A percentile compares a stretch with the other conserved stretches of the same genome.
Evolutionary conservation across 2,797 vertebrate genomes (phyloP).

Genomic region (Lophotriccus pileatus): DNA sequence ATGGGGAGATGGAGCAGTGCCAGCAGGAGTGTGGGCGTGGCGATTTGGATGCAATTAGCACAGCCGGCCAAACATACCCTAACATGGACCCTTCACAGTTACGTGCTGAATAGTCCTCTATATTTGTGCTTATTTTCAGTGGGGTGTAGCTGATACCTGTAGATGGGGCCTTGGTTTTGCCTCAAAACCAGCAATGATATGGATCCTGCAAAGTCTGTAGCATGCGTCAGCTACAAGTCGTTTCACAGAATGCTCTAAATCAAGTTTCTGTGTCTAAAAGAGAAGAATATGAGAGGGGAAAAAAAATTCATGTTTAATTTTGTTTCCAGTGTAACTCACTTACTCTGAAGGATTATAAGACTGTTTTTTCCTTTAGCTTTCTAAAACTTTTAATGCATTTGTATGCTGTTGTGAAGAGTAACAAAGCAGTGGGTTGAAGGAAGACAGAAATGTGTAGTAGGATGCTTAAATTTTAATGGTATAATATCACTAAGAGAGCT

Average conservation of each 20-base stretch:
- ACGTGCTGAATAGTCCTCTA: background rate
- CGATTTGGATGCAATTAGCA: conserved; percentile 4
- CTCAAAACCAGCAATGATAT: background rate
- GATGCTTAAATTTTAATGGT: background rate
- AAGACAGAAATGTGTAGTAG: background rate
- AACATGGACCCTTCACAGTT: background rate
- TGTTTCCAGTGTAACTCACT: background rate
- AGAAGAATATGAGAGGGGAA: background rate
- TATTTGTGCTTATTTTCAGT: background rate
- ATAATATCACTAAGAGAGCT: background rate
- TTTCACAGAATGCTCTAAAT: background rate
- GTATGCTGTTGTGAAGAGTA: background rate
- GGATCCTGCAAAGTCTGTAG: background rate
- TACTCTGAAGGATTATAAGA: background rate
- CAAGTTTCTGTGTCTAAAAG: background rate
- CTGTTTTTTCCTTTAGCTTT: background rate
- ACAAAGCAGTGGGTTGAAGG: background rate
- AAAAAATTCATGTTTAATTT: background rate
- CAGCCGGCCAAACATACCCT: background rate
- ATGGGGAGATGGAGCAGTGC: conserved; percentile 7
- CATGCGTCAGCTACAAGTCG: background rate
- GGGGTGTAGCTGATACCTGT: background rate
- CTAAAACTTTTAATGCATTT: background rate
- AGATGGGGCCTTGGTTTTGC: background rate
- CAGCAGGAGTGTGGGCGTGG: background rate